Evolutionary conservation across 1,140 invertebrate species (phyloP).

Genomic region (Halotydeus destructor): DNA sequence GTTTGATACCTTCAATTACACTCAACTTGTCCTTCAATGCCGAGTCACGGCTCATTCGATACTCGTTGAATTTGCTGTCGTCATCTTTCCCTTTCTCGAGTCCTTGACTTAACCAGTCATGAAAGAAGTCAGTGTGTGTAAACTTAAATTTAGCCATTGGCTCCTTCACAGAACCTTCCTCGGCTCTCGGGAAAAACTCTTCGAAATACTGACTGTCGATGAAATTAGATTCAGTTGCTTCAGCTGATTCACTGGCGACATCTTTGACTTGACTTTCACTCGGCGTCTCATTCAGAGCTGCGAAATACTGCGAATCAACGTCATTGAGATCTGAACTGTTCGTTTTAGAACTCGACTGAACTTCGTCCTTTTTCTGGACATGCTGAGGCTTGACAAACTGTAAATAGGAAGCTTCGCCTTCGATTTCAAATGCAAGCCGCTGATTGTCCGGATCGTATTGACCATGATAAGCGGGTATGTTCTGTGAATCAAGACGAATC

Average conservation of each 20-base stretch:
- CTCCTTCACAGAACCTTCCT: neutral
- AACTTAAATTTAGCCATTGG: neutral
- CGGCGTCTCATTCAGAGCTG: neutral
- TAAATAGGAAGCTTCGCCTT: neutral
- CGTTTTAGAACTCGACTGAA: neutral
- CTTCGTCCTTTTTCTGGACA: neutral
- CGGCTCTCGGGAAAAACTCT: neutral
- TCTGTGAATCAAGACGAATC: constrained; percentile 14
- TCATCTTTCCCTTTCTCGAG: neutral
- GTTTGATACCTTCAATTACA: neutral
- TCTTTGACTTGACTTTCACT: no score
- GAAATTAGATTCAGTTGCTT: neutral
- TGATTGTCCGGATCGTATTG: constrained; percentile 12
- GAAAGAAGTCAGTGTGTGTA: neutral
- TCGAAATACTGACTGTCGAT: neutral
- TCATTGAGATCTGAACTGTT: neutral
- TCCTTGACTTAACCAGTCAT: neutral
- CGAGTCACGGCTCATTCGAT: neutral
- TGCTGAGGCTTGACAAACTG: neutral
- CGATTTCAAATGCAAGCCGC: neutral
- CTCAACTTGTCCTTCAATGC: neutral
- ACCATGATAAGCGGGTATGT: constrained; percentile 11
- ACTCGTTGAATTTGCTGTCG: neutral
- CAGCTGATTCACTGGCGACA: neutral
- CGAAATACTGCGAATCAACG: constrained; percentile 7